These are phyloP conservation scores for Sula dactylatra DNA, from an alignment of 2,113 vertebrate species.

Conservation along the genomic window DNA sequence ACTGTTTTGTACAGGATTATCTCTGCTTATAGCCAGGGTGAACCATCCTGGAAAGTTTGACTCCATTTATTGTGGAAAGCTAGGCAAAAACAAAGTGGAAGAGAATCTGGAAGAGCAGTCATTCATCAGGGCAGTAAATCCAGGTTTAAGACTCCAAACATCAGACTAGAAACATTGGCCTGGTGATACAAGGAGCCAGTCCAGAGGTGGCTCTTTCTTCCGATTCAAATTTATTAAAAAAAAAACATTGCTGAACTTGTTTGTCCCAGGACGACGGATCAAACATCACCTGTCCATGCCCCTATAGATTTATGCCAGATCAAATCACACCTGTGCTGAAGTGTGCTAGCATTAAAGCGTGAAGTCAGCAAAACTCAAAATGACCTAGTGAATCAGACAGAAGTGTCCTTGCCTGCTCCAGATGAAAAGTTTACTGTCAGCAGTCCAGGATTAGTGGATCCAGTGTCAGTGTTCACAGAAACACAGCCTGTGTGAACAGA, in stretches of 20 bases:
- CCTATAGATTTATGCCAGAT: background rate
- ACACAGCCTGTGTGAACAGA: background rate
- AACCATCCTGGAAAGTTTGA: background rate
- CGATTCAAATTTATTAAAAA: background rate
- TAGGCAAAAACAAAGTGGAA: background rate
- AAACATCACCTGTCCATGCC: background rate
- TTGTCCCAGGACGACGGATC: background rate
- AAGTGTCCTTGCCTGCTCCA: background rate
- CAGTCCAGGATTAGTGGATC: background rate
- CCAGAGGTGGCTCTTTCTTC: background rate
- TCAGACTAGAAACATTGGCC: background rate
- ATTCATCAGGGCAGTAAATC: background rate
- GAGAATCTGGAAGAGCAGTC: background rate
- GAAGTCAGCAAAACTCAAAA: conserved; percentile 4
- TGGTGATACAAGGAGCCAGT: background rate
- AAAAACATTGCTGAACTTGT: background rate
- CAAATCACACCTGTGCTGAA: background rate
- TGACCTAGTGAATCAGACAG: background rate
- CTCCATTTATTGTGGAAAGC: background rate
- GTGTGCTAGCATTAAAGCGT: background rate
- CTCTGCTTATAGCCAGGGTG: background rate
- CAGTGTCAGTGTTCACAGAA: background rate
- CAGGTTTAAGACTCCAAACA: background rate
- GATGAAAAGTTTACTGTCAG: background rate
- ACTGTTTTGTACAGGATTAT: background rate